Percentiles rank a stretch among this genome's conserved stretches.
These are phyloP conservation scores for Reticulitermes speratus DNA, from an alignment of 1,140 invertebrate species.

Conservation along the genomic window DNA sequence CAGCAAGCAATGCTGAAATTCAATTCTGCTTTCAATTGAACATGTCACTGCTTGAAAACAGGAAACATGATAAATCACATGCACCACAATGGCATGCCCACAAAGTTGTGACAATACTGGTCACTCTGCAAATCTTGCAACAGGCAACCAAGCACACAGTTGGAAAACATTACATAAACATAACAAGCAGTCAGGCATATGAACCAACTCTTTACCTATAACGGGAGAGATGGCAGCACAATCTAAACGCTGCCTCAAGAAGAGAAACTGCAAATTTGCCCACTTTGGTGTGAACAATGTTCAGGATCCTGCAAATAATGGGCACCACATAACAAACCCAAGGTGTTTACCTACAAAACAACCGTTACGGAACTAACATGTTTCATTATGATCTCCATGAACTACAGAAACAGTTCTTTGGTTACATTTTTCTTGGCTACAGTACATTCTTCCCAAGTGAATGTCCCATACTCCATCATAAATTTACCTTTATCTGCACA, in stretches of 20 bases:
- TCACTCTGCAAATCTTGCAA: background rate
- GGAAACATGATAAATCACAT: background rate
- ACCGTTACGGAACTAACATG: no score
- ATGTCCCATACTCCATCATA: no score
- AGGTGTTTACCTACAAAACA: no score
- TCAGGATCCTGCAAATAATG: constrained; percentile 50
- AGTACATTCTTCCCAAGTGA: no score
- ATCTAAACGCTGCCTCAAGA: constrained; percentile 61
- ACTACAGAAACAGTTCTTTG: no score
- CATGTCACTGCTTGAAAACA: background rate
- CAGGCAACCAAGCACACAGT: constrained; percentile 17
- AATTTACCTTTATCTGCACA: no score
- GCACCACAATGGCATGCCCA: background rate
- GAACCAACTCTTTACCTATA: constrained; percentile 47
- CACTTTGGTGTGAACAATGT: constrained; percentile 58
- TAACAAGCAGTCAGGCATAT: constrained; percentile 7
- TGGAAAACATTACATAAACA: background rate
- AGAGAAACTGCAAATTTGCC: constrained; percentile 61
- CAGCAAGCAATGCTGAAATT: no score
- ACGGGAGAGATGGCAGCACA: constrained; percentile 63
- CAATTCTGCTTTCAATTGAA: no score
- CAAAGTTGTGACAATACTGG: no score
- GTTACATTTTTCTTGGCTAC: no score
- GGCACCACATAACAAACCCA: background rate
- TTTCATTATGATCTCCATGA: no score